Percentiles rank a stretch among this genome's conserved stretches.
phyloP scores from a whole-genome alignment of 2,113 vertebrate species.

The Stigmatopora nigra region DNA sequence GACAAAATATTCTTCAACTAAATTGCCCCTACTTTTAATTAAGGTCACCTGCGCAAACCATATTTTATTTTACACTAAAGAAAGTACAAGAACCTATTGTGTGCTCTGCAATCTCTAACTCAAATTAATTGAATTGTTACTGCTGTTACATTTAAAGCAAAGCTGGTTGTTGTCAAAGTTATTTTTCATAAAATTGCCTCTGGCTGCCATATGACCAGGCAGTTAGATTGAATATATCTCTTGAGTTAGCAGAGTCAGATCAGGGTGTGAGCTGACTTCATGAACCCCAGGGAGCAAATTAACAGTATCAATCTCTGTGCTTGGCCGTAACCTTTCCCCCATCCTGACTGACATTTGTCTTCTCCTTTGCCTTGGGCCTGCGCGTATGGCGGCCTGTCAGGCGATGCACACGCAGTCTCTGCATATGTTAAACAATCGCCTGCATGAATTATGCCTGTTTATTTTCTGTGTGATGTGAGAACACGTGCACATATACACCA shows the following conservation, averaged over 20 bases:
- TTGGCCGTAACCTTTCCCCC: constrained; percentile 63
- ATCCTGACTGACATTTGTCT: constrained; percentile 69
- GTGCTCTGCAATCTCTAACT: too few relatives aligned
- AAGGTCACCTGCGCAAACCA: too few relatives aligned
- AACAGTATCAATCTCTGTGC: constrained; percentile 53
- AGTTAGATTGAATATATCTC: constrained; percentile 51
- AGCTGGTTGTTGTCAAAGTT: constrained; percentile 17
- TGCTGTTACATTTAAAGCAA: constrained; percentile 3
- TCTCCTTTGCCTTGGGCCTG: constrained; percentile 56
- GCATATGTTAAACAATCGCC: constrained; percentile 59
- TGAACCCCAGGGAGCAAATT: constrained; percentile 66
- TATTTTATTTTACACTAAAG: too few relatives aligned
- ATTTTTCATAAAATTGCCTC: constrained; percentile 20
- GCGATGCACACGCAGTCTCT: constrained; percentile 43
- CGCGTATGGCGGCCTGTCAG: constrained; percentile 47
- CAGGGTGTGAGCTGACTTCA: constrained; percentile 36
- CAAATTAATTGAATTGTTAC: neutral
- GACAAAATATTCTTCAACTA: too few relatives aligned
- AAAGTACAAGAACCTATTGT: too few relatives aligned
- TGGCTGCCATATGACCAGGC: constrained; percentile 16
- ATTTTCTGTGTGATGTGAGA: constrained; percentile 27
- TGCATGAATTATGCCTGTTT: constrained; percentile 27
- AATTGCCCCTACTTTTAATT: too few relatives aligned
- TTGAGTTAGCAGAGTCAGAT: constrained; percentile 37
- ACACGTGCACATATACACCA: constrained; percentile 16